phyloP scores from a whole-genome alignment of 2,113 vertebrate species.

The Noctilio leporinus region DNA sequence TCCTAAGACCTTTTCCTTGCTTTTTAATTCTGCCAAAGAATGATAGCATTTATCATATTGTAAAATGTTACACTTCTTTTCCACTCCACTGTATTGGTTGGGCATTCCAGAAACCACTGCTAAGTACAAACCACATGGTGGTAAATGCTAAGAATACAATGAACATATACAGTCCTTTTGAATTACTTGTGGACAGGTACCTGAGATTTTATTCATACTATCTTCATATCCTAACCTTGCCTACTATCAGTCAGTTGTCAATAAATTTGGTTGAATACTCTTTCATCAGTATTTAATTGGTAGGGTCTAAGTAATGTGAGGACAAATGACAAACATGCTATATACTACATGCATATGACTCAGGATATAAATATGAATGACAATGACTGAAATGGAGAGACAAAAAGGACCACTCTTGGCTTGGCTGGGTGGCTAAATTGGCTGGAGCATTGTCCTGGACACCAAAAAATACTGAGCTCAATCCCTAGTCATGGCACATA shows the following conservation, averaged over 20 bases:
- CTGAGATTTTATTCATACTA: background rate
- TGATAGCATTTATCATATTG: background rate
- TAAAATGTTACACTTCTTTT: background rate
- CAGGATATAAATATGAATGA: background rate
- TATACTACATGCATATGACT: background rate
- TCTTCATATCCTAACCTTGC: background rate
- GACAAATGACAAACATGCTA: background rate
- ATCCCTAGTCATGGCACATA: too few relatives aligned
- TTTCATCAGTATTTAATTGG: background rate
- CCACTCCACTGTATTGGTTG: background rate
- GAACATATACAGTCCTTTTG: background rate
- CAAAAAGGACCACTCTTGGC: background rate
- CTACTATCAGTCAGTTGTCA: background rate
- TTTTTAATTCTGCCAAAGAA: constrained; percentile 17
- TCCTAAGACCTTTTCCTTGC: background rate
- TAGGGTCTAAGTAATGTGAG: background rate
- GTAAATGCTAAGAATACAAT: background rate
- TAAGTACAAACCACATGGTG: background rate
- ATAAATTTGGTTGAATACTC: background rate
- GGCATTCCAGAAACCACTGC: background rate
- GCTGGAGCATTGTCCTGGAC: too few relatives aligned
- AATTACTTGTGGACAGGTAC: background rate
- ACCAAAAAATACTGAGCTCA: too few relatives aligned
- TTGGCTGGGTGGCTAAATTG: too few relatives aligned
- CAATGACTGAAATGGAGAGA: background rate